Evolutionary conservation across 2,888 invertebrate species (phyloP).

Genomic region (Portevinia maculata): DNA sequence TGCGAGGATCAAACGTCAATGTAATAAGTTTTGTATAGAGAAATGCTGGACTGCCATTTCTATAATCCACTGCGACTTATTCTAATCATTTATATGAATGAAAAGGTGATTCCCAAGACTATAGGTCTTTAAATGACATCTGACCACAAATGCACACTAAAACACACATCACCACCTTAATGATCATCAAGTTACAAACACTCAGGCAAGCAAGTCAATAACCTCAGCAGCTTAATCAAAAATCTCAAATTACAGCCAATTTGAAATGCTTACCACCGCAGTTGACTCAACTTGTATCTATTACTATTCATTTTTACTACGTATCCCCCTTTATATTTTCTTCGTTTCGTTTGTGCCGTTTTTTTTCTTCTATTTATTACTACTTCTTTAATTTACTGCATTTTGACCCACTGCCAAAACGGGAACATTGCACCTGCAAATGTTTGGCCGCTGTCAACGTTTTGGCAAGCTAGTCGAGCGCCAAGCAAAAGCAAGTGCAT

Average conservation of each 20-base stretch:
- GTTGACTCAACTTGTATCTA: constrained; percentile 55
- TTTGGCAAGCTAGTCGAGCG: constrained; percentile 70
- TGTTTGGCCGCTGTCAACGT: constrained; percentile 73
- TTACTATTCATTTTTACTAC: constrained; percentile 28
- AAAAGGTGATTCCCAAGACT: too few species aligned
- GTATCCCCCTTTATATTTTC: constrained; percentile 28
- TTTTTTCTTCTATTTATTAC: constrained; percentile 30
- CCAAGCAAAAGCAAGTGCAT: constrained; percentile 67
- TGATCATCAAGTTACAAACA: too few species aligned
- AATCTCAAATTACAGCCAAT: constrained; percentile 52
- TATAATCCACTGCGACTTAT: too few species aligned
- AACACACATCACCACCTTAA: too few species aligned
- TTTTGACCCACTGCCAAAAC: constrained; percentile 71
- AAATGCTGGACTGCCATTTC: too few species aligned
- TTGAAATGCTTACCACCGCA: constrained; percentile 42
- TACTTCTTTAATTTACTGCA: constrained; percentile 51
- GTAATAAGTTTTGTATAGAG: too few species aligned
- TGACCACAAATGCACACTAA: too few species aligned
- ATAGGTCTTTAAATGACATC: too few species aligned
- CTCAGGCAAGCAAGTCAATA: too few species aligned
- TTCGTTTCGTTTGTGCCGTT: constrained; percentile 25
- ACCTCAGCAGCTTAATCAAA: constrained; percentile 1
- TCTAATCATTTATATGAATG: too few species aligned
- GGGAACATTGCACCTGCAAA: constrained; percentile 74
- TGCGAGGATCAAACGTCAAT: too few species aligned